Conservation (phyloP, 2,113 vertebrate genomes). For the Chaenocephalus aceratus region DNA sequence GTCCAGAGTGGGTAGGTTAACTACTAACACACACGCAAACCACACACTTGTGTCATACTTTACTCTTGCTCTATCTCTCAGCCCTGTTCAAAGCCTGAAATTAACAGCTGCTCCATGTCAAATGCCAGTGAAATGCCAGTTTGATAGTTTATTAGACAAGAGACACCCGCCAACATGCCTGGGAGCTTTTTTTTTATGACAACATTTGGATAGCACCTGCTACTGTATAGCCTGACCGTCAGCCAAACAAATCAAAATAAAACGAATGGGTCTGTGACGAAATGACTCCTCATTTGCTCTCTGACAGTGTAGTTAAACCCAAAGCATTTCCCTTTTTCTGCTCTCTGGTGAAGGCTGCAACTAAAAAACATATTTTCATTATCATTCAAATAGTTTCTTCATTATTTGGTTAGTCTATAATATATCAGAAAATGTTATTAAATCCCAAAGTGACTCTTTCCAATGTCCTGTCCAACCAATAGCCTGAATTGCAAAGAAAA, state of each 20-base stretch:
- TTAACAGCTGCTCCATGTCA: constrained; percentile 34
- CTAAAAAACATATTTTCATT: neutral
- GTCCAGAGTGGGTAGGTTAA: constrained; percentile 77
- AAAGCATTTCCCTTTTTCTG: neutral
- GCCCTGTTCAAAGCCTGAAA: constrained; percentile 13
- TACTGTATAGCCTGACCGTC: neutral
- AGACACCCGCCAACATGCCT: constrained; percentile 12
- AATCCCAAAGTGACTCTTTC: neutral
- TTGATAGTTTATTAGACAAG: constrained; percentile 1
- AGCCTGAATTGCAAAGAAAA: no score
- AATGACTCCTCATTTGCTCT: neutral
- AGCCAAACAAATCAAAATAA: constrained; percentile 2
- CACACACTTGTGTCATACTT: neutral
- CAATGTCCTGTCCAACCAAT: no score
- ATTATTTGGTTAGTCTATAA: neutral
- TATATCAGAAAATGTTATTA: neutral
- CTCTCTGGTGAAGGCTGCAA: neutral
- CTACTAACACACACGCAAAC: neutral
- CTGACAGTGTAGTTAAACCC: neutral
- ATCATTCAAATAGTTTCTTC: neutral
- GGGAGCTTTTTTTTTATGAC: neutral
- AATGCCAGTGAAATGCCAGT: constrained; percentile 28
- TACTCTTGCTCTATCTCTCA: neutral
- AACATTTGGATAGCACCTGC: neutral
- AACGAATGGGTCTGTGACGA: neutral